Evolutionary conservation across 2,113 vertebrate species (phyloP).

Genomic region (Paralichthys olivaceus): DNA sequence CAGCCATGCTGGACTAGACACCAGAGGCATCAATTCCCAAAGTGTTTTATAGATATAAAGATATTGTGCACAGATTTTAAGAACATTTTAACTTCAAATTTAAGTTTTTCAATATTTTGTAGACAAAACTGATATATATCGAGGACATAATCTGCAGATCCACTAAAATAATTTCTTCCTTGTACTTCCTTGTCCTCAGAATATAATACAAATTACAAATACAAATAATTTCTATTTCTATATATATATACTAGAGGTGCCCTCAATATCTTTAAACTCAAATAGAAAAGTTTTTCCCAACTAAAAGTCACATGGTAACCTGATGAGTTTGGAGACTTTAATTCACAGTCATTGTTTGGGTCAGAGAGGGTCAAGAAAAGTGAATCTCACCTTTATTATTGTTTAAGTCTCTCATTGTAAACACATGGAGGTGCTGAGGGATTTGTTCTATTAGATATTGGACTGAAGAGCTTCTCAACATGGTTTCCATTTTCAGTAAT

Average conservation of each 20-base stretch:
- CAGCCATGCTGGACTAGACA: neutral
- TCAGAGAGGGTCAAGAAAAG: conserved; percentile 9
- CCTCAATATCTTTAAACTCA: neutral
- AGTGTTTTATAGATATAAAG: too few species aligned
- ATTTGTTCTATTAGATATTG: conserved; percentile 1
- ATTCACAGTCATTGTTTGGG: neutral
- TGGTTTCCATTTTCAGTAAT: conserved; percentile 56
- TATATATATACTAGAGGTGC: neutral
- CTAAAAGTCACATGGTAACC: neutral
- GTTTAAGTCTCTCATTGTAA: neutral
- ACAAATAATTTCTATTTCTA: too few species aligned
- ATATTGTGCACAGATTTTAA: neutral
- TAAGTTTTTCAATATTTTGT: neutral
- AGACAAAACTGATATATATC: neutral
- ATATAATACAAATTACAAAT: neutral
- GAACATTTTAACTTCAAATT: too few species aligned
- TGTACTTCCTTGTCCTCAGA: too few species aligned
- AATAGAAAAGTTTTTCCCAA: neutral
- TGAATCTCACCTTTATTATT: conserved; percentile 7
- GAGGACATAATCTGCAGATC: neutral
- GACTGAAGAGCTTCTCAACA: conserved; percentile 22
- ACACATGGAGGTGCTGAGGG: neutral
- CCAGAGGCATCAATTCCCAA: too few species aligned
- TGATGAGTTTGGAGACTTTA: neutral
- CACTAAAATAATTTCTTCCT: too few species aligned